These are phyloP conservation scores for Isurus oxyrinchus DNA, from an alignment of 2,113 vertebrate genomes.

Conservation along the genomic window DNA sequence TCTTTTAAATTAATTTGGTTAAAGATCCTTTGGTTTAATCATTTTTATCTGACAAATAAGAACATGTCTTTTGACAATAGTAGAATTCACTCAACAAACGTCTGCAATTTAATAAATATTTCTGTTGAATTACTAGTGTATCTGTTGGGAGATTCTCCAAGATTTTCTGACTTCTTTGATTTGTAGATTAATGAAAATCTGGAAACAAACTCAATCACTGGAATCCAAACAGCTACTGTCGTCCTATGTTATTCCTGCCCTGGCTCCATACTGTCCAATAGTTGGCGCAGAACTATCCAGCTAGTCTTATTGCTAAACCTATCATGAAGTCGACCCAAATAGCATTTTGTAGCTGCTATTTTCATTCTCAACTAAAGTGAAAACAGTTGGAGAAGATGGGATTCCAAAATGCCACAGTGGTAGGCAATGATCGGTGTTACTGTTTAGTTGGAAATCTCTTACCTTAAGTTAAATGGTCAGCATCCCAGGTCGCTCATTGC, in stretches of 20 bases:
- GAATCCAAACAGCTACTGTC: neutral
- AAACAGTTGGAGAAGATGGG: neutral
- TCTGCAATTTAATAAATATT: neutral
- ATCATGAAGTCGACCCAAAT: neutral
- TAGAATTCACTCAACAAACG: neutral
- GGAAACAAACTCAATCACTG: neutral
- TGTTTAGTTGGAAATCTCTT: neutral
- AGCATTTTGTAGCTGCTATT: neutral
- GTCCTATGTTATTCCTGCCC: neutral
- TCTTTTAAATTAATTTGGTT: neutral
- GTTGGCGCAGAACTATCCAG: neutral
- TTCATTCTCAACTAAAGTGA: neutral
- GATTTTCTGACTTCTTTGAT: neutral
- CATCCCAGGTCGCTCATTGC: conserved; percentile 78
- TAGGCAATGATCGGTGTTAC: neutral
- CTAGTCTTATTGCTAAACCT: neutral
- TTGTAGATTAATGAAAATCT: neutral
- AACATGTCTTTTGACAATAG: neutral
- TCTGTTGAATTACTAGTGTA: neutral
- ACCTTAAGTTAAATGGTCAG: conserved; percentile 43
- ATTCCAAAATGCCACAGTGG: neutral
- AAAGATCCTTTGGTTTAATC: neutral
- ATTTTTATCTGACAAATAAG: neutral
- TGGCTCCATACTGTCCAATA: neutral
- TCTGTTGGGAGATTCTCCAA: neutral